phyloP scores from a whole-genome alignment of 1,140 invertebrate species.

The Trissolcus basalis region DNA sequence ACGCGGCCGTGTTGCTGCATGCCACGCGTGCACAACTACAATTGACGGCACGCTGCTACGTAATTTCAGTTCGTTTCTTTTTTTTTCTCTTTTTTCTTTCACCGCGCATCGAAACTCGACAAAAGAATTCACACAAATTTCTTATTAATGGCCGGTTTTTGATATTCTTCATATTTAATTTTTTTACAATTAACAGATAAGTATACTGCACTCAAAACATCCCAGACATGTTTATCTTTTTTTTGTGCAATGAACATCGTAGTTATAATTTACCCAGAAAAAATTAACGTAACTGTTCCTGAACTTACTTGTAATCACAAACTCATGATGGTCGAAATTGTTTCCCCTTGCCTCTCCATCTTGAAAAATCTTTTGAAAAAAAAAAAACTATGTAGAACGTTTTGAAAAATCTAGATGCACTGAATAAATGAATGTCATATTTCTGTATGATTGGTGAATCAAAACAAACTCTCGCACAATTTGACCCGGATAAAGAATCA shows the following conservation, averaged over 20 bases:
- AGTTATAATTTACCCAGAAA: conserved; percentile 1
- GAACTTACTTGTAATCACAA: too few species aligned
- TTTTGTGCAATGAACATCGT: conserved; percentile 3
- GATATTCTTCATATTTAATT: neutral
- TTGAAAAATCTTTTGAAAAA: too few species aligned
- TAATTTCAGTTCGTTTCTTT: conserved; percentile 17
- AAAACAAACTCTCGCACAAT: conserved; percentile 19
- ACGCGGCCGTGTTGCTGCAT: conserved; percentile 42
- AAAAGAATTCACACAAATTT: conserved; percentile 28
- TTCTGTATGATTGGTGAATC: neutral
- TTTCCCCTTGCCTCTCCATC: too few species aligned
- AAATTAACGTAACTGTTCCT: neutral
- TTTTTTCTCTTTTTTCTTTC: conserved; percentile 7
- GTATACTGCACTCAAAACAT: neutral
- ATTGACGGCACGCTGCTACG: conserved; percentile 29
- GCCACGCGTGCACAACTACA: conserved; percentile 45
- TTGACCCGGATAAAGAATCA: conserved; percentile 11
- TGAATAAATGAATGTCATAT: too few species aligned
- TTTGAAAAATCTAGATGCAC: too few species aligned
- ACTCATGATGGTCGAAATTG: too few species aligned
- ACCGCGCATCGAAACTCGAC: neutral
- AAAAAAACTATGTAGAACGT: too few species aligned
- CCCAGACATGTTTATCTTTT: neutral
- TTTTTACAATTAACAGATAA: conserved; percentile 3
- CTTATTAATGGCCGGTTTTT: conserved; percentile 6